These are phyloP conservation scores for Neoitamus cyanurus DNA, from an alignment of 2,888 invertebrate species.

Conservation along the genomic window DNA sequence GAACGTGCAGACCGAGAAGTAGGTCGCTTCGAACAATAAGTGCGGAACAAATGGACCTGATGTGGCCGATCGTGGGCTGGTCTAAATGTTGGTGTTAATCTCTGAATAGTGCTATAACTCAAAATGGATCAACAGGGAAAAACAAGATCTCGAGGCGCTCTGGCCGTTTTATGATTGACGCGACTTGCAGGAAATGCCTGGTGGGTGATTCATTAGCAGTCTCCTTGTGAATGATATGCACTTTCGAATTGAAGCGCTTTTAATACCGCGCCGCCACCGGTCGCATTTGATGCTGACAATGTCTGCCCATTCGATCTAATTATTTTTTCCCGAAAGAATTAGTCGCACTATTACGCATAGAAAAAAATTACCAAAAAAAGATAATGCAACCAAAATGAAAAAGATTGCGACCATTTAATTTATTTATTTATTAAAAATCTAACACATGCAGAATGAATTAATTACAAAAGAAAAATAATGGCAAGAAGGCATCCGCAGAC, in stretches of 20 bases:
- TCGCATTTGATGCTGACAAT: neutral
- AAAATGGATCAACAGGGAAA: conserved; percentile 1
- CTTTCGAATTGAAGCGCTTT: neutral
- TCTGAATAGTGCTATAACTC: conserved; percentile 29
- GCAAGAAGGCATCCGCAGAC: too few relatives aligned
- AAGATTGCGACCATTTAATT: too few relatives aligned
- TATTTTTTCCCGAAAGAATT: neutral
- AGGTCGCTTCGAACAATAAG: conserved; percentile 31
- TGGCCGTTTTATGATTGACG: conserved; percentile 29
- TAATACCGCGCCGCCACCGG: neutral
- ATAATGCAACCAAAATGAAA: neutral
- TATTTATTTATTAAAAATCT: too few relatives aligned
- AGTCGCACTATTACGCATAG: neutral
- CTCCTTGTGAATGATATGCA: conserved; percentile 28
- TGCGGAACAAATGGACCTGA: conserved; percentile 15
- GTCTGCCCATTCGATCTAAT: neutral
- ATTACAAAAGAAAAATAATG: too few relatives aligned
- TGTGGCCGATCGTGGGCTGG: conserved; percentile 29
- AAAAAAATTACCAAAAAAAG: neutral
- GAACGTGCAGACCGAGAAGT: conserved; percentile 6
- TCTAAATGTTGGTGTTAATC: conserved; percentile 28
- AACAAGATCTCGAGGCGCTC: conserved; percentile 13
- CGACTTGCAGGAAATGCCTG: conserved; percentile 21
- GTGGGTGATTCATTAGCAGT: conserved; percentile 31
- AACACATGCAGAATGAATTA: too few relatives aligned